Percentiles rank a stretch among this genome's conserved stretches.
Conservation (phyloP, 1,140 invertebrate genomes). For the Philotrypesis tridentata region DNA sequence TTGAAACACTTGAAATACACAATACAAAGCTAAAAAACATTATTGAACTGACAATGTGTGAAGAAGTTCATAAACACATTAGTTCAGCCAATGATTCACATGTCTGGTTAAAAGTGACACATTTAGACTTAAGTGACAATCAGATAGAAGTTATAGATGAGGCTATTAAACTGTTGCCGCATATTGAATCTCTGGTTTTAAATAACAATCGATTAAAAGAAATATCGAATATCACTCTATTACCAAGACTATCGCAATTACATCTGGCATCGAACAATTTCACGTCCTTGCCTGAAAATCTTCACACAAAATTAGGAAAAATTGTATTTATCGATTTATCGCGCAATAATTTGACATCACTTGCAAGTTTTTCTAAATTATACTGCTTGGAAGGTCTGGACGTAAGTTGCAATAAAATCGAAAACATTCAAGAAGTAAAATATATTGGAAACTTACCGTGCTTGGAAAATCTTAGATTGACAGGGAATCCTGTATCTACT, state of each 20-base stretch:
- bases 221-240: constrained; percentile 85
- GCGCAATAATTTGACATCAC: constrained; percentile 86
- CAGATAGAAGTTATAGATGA: constrained; percentile 85
- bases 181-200: constrained; percentile 82
- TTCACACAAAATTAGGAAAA: constrained; percentile 91
- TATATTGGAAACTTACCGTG: constrained; percentile 87
- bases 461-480: constrained; percentile 88
- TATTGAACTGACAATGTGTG: constrained; percentile 85
- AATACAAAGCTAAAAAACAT: constrained; percentile 78
- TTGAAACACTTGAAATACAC: constrained; percentile 77
- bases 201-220: constrained; percentile 84
- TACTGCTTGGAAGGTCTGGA: constrained; percentile 90
- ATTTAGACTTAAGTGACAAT: constrained; percentile 88
- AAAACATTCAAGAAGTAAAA: constrained; percentile 86
- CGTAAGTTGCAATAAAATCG: constrained; percentile 89
- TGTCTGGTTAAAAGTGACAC: constrained; percentile 70
- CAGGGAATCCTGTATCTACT: constrained; percentile 91
- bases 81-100: constrained; percentile 70
- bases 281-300: constrained; percentile 80
- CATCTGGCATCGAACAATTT: constrained; percentile 85
- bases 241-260: constrained; percentile 85
- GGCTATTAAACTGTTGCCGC: constrained; percentile 85
- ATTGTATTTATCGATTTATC: constrained; percentile 90
- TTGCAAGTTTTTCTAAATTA: constrained; percentile 87
- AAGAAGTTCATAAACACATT: constrained; percentile 79